phyloP scores from a whole-genome alignment of 2,888 invertebrate species.

The Mythimna lalbum region DNA sequence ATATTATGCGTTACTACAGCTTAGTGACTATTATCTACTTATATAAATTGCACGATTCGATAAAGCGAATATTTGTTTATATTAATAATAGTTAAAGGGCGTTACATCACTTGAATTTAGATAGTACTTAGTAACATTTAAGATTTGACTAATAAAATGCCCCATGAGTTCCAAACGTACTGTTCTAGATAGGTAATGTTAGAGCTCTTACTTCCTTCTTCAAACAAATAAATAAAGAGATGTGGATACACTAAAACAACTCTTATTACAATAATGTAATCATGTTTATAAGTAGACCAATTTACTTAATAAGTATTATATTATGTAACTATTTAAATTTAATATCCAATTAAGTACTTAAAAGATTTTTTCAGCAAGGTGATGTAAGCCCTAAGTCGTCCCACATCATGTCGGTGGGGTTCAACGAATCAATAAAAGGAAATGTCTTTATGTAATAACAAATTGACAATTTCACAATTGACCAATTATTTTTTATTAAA shows the following conservation, averaged over 20 bases:
- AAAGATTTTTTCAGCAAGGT: slow-evolving; percentile 30
- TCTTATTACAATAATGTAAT: neutral
- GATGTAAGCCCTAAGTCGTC: slow-evolving; percentile 62
- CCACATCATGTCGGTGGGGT: slow-evolving; percentile 75
- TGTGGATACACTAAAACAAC: slow-evolving; percentile 9
- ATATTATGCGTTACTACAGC: slow-evolving; percentile 82
- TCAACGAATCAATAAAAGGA: slow-evolving; percentile 62
- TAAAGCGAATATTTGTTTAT: slow-evolving; percentile 86
- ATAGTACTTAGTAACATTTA: slow-evolving; percentile 35
- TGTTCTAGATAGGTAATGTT: neutral
- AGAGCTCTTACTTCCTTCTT: neutral
- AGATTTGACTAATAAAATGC: slow-evolving; percentile 48
- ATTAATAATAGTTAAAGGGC: slow-evolving; percentile 65
- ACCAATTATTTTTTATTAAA: slow-evolving; percentile 64
- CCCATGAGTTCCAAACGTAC: slow-evolving; percentile 15
- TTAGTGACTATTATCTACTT: slow-evolving; percentile 83
- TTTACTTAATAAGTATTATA: slow-evolving; percentile 25
- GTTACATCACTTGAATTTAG: slow-evolving; percentile 55
- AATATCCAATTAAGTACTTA: slow-evolving; percentile 31
- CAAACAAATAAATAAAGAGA: neutral
- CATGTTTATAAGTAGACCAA: slow-evolving; percentile 7
- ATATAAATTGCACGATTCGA: slow-evolving; percentile 89
- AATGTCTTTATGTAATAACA: slow-evolving; percentile 61
- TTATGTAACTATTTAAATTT: neutral
- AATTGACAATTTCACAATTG: slow-evolving; percentile 80